These are phyloP conservation scores for Oncorhynchus masou DNA, from an alignment of 2,113 vertebrate species.

Conservation along the genomic window DNA sequence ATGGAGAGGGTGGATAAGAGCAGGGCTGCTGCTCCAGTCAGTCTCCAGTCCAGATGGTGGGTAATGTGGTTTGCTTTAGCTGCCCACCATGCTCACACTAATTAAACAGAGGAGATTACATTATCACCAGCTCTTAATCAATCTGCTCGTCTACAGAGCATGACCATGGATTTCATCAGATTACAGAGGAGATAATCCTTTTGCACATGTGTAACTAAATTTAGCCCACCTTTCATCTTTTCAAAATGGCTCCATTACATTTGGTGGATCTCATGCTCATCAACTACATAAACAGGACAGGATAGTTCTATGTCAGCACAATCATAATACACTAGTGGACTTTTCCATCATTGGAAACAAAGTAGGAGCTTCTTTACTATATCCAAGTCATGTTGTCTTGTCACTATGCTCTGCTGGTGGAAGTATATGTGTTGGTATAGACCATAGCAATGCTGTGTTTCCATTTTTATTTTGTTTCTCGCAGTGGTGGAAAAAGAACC, in stretches of 20 bases:
- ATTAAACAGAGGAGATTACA: conserved; percentile 74
- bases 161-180: conserved; percentile 24
- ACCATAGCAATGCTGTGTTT: too few species aligned
- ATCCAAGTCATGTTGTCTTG: too few species aligned
- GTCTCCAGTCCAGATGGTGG: conserved; percentile 64
- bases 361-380: too few species aligned
- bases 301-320: background rate
- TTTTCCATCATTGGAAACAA: too few species aligned
- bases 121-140: conserved; percentile 57
- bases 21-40: conserved; percentile 31
- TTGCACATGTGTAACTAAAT: conserved; percentile 2
- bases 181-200: conserved; percentile 8
- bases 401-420: too few species aligned
- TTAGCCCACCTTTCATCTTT: background rate
- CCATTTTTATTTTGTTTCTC: too few species aligned
- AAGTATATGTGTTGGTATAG: too few species aligned
- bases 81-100: conserved; percentile 66
- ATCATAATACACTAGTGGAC: background rate
- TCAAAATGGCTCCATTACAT: background rate
- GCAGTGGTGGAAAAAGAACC: too few species aligned
- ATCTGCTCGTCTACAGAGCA: conserved; percentile 56
- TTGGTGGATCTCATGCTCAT: conserved; percentile 2
- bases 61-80: conserved; percentile 66
- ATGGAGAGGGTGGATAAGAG: conserved; percentile 56
- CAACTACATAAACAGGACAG: background rate